Evolutionary conservation across 2,888 invertebrate species (phyloP).

Genomic region (Drosophila kambysellisi): DNA sequence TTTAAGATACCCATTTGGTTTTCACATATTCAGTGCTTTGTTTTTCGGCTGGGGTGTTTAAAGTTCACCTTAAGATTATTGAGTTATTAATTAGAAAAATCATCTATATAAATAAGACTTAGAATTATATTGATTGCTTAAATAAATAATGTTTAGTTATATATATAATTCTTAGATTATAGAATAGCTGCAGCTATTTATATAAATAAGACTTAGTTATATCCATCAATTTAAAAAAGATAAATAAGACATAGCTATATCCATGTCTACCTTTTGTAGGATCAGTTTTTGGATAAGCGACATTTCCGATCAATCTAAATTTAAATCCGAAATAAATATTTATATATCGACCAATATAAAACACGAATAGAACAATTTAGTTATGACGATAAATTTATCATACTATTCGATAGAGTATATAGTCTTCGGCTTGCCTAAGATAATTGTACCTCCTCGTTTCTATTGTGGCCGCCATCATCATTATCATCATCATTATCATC

Average conservation of each 20-base stretch:
- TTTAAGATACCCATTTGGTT: background rate
- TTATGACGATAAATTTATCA: background rate
- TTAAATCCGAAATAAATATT: background rate
- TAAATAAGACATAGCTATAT: background rate
- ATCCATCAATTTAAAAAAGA: background rate
- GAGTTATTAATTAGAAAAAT: no score
- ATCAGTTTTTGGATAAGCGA: background rate
- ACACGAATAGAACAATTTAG: background rate
- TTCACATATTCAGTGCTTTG: no score
- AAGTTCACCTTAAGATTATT: no score
- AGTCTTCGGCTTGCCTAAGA: background rate
- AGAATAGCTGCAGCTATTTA: no score
- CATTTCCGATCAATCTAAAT: background rate
- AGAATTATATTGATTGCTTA: background rate
- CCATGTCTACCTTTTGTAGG: background rate
- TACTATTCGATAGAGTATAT: constrained; percentile 17
- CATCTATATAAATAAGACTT: background rate
- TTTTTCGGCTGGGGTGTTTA: background rate
- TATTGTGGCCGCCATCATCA: constrained; percentile 6
- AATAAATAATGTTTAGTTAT: background rate
- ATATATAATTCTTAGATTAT: background rate
- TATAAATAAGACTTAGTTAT: background rate
- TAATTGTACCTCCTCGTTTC: constrained; percentile 1
- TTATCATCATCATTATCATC: background rate
- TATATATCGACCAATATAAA: background rate